A percentile compares a stretch with the other conserved stretches of the same genome.
Evolutionary conservation across 2,113 vertebrate species (phyloP).

Genomic region (Hymenochirus boettgeri): DNA sequence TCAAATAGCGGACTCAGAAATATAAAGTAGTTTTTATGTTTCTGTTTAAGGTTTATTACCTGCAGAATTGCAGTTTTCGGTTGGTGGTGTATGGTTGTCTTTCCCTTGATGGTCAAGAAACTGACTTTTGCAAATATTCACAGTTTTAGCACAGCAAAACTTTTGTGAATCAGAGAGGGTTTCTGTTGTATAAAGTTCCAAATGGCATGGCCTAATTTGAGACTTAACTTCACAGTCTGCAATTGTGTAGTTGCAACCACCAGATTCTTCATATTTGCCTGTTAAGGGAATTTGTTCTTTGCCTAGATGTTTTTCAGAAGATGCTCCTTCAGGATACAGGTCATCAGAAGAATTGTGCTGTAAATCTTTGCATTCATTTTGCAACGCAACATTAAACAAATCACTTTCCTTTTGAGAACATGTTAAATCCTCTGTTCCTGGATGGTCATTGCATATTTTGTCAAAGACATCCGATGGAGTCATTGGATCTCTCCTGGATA

Average conservation of each 20-base stretch:
- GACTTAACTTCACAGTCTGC: slow-evolving; percentile 67
- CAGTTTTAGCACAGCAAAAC: slow-evolving; percentile 64
- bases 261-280: slow-evolving; percentile 28
- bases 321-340: slow-evolving; percentile 2
- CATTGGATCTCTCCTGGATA: slow-evolving; percentile 50
- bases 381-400: slow-evolving; percentile 5
- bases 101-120: slow-evolving; percentile 75
- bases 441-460: slow-evolving; percentile 55
- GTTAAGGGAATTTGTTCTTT: slow-evolving; percentile 44
- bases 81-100: slow-evolving; percentile 66
- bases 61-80: slow-evolving; percentile 77
- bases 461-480: slow-evolving; percentile 86
- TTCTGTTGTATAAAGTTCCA: slow-evolving; percentile 80
- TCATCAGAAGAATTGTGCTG: background rate
- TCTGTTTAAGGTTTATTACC: slow-evolving; percentile 90
- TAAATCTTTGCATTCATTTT: slow-evolving; percentile 37
- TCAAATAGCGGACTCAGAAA: no score
- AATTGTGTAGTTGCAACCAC: slow-evolving; percentile 51
- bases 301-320: slow-evolving; percentile 41
- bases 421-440: slow-evolving; percentile 48
- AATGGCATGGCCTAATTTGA: slow-evolving; percentile 87
- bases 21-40: slow-evolving; percentile 13
- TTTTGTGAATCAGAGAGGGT: slow-evolving; percentile 65
- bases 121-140: slow-evolving; percentile 71
- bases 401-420: slow-evolving; percentile 46